These are phyloP conservation scores for Nesoenas mayeri DNA, from an alignment of 2,113 vertebrate genomes.

Conservation along the genomic window DNA sequence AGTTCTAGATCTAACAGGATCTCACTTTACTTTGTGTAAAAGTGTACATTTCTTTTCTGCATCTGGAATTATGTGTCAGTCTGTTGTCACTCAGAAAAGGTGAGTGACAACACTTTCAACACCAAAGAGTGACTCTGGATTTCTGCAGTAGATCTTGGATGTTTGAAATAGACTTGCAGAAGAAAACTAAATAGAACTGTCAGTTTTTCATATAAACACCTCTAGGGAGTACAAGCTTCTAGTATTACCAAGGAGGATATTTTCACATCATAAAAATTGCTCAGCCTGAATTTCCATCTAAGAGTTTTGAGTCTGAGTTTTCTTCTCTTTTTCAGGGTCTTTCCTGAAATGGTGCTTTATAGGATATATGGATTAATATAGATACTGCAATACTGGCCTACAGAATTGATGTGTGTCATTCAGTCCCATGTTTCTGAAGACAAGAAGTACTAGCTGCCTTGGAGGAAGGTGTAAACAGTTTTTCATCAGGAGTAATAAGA, in stretches of 20 bases:
- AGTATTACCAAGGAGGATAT: conserved; percentile 30
- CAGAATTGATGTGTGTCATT: not conserved
- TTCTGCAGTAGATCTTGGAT: not conserved
- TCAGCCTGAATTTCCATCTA: conserved; percentile 35
- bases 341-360: conserved; percentile 1
- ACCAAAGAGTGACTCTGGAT: not conserved
- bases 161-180: conserved; percentile 16
- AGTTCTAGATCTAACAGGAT: not conserved
- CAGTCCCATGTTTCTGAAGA: not conserved
- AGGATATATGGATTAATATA: not conserved
- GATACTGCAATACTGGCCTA: not conserved
- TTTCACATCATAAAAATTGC: conserved; percentile 68
- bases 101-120: not conserved
- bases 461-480: not conserved
- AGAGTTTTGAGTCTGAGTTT: not conserved
- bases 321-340: not conserved
- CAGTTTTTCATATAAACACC: conserved; percentile 22
- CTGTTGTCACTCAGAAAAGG: not conserved
- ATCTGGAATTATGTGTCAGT: not conserved
- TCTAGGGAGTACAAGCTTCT: conserved; percentile 6
- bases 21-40: not conserved
- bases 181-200: not conserved
- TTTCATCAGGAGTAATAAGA: not conserved
- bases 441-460: not conserved
- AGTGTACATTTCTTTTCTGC: not conserved